phyloP scores from a whole-genome alignment of 2,113 vertebrate genomes.

The Chionomys nivalis region DNA sequence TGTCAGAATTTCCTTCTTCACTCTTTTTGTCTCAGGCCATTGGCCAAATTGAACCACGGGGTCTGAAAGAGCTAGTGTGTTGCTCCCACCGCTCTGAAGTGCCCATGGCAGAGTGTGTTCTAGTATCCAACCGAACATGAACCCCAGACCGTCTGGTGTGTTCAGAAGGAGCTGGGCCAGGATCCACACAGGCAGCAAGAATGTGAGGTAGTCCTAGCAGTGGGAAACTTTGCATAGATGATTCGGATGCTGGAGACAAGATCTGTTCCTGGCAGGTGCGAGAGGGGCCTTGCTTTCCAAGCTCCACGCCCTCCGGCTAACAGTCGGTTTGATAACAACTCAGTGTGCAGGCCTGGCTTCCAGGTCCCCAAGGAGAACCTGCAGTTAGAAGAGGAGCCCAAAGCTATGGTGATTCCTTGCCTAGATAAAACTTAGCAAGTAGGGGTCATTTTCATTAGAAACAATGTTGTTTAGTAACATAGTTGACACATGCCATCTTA shows the following conservation, averaged over 20 bases:
- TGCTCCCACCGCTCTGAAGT: no score
- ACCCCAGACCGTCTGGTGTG: background rate
- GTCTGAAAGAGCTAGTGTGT: background rate
- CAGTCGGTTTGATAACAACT: background rate
- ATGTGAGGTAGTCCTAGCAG: background rate
- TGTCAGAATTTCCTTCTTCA: background rate
- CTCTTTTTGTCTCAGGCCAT: background rate
- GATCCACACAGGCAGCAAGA: background rate
- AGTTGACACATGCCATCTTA: background rate
- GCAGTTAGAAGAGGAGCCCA: background rate
- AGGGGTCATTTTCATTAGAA: constrained; percentile 7
- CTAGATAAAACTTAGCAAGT: constrained; percentile 38
- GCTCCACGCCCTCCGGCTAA: background rate
- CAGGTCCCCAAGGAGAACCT: background rate
- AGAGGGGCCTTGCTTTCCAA: background rate
- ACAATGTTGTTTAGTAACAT: constrained; percentile 1
- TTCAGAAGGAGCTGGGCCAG: background rate
- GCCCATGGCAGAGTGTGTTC: background rate
- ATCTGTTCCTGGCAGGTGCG: background rate
- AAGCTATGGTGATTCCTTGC: background rate
- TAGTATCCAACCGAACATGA: background rate
- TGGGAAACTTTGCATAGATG: background rate
- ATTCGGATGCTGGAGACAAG: background rate
- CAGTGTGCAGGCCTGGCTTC: background rate
- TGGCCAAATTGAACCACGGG: background rate